A percentile compares a stretch with the other conserved stretches of the same genome.
These are phyloP conservation scores for Catagonus wagneri DNA, from an alignment of 2,113 vertebrate species.

Conservation along the genomic window DNA sequence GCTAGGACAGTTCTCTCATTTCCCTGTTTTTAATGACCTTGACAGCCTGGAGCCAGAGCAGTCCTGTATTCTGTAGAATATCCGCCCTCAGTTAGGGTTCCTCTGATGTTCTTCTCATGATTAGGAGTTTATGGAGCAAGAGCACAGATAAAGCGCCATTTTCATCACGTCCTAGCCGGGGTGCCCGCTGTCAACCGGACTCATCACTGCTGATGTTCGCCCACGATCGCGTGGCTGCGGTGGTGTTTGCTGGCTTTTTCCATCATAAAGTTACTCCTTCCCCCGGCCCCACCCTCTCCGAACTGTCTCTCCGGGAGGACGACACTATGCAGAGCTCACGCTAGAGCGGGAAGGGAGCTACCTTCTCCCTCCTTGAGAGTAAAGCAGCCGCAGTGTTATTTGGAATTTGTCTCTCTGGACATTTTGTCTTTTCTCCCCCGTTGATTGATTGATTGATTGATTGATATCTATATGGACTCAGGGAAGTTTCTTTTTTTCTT, in stretches of 20 bases:
- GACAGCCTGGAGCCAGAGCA: not conserved
- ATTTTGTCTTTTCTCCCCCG: not conserved
- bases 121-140: not conserved
- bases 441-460: not conserved
- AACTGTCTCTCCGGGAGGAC: not conserved
- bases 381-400: not conserved
- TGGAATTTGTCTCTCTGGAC: not conserved
- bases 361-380: not conserved
- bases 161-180: not conserved
- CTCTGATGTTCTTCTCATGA: not conserved
- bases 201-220: too few species aligned
- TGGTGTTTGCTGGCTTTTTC: not conserved
- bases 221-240: not conserved
- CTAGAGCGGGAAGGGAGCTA: not conserved
- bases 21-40: not conserved
- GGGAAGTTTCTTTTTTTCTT: not conserved
- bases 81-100: not conserved
- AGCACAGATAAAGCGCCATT: not conserved
- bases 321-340: not conserved
- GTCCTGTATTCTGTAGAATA: not conserved
- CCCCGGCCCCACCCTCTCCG: rapidly evolving
- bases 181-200: not conserved
- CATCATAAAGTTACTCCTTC: not conserved
- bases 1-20: not conserved
- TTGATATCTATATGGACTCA: not conserved